A percentile compares a stretch with the other conserved stretches of the same genome.
Evolutionary conservation across 2,797 vertebrate species (phyloP).

Genomic region (Acrossocheilus wenchowensis): DNA sequence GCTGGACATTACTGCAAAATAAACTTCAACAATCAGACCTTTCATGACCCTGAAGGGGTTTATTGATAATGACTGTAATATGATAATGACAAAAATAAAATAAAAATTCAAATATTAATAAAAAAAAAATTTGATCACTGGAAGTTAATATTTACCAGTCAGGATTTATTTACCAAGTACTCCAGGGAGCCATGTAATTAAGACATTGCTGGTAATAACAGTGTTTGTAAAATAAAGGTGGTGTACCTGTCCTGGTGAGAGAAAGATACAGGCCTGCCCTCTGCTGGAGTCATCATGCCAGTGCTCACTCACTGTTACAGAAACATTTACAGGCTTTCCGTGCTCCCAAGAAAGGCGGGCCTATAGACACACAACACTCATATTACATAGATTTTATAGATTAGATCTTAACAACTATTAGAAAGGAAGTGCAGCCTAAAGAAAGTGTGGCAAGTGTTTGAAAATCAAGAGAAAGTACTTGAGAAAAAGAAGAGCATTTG

Average conservation of each 20-base stretch:
- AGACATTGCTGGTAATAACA: neutral
- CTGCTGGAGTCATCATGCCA: conserved; percentile 68
- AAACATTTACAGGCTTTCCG: conserved; percentile 73
- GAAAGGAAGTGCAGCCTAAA: neutral
- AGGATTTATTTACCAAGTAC: neutral
- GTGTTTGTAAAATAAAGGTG: neutral
- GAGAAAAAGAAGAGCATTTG: neutral
- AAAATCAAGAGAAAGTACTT: neutral
- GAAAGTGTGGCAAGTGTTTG: neutral
- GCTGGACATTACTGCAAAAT: neutral
- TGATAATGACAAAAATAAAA: neutral
- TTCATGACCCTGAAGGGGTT: neutral
- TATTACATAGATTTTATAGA: neutral
- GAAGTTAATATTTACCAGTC: neutral
- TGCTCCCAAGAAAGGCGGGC: conserved; percentile 76
- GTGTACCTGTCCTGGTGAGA: conserved; percentile 80
- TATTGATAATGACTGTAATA: neutral
- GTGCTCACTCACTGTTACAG: conserved; percentile 74
- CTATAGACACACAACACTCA: conserved; percentile 64
- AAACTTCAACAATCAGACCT: neutral
- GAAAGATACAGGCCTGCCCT: conserved; percentile 77
- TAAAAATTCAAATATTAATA: too few relatives aligned
- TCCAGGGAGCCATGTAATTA: neutral
- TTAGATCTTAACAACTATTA: neutral
- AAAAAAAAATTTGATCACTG: neutral